Percentiles rank a stretch among this genome's conserved stretches.
Evolutionary conservation across 2,888 invertebrate species (phyloP).

Genomic region (Hyppa rectilinea): DNA sequence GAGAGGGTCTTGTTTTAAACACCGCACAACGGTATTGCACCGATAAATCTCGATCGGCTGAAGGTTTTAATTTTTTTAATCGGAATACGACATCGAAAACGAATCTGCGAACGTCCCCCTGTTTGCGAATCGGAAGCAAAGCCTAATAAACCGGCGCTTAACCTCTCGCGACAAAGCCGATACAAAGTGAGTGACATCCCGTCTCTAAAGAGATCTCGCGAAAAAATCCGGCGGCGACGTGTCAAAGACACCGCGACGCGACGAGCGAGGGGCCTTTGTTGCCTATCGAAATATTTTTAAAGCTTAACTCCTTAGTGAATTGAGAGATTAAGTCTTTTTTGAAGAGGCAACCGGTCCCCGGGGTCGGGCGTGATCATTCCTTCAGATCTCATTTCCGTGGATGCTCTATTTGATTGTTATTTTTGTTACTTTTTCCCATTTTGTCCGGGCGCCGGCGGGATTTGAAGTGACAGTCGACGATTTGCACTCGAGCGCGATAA

Average conservation of each 20-base stretch:
- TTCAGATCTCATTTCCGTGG: slow-evolving; percentile 90
- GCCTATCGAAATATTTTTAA: slow-evolving; percentile 90
- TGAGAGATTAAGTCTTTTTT: slow-evolving; percentile 91
- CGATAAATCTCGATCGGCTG: slow-evolving; percentile 77
- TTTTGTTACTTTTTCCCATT: slow-evolving; percentile 89
- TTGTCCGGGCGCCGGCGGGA: slow-evolving; percentile 82
- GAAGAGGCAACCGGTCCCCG: slow-evolving; percentile 92
- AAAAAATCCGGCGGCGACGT: slow-evolving; percentile 89
- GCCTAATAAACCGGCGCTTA: slow-evolving; percentile 90
- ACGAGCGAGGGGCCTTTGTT: slow-evolving; percentile 87
- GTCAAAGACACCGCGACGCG: slow-evolving; percentile 90
- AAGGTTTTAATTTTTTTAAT: slow-evolving; percentile 74
- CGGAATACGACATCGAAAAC: slow-evolving; percentile 77
- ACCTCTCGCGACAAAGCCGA: slow-evolving; percentile 89
- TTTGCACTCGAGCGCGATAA: slow-evolving; percentile 90
- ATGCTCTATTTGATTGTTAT: slow-evolving; percentile 91
- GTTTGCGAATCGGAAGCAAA: slow-evolving; percentile 88
- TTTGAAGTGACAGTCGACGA: slow-evolving; percentile 90
- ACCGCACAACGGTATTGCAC: slow-evolving; percentile 70
- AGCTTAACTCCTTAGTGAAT: slow-evolving; percentile 91
- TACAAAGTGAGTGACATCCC: slow-evolving; percentile 90
- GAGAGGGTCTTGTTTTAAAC: slow-evolving; percentile 77
- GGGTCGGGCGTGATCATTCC: slow-evolving; percentile 90
- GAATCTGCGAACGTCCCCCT: slow-evolving; percentile 83
- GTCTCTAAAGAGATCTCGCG: slow-evolving; percentile 87